These are phyloP conservation scores for Napeogenes sylphis DNA, from an alignment of 2,888 invertebrate genomes.

Conservation along the genomic window DNA sequence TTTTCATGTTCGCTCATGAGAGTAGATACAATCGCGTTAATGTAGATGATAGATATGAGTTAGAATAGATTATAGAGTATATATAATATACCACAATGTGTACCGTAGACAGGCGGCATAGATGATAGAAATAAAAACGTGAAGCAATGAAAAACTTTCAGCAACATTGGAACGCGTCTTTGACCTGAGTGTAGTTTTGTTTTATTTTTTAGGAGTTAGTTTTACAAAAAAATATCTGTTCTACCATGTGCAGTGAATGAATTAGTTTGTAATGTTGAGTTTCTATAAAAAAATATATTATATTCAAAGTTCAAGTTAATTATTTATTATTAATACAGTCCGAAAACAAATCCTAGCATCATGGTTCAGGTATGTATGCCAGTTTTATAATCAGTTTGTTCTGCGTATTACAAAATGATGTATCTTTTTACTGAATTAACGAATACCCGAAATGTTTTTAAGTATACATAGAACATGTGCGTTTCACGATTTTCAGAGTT, in stretches of 20 bases:
- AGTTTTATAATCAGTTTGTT: slow-evolving; percentile 22
- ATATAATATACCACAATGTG: background rate
- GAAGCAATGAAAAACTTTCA: slow-evolving; percentile 3
- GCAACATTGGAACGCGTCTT: slow-evolving; percentile 8
- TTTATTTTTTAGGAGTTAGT: slow-evolving; percentile 4
- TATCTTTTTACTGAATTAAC: background rate
- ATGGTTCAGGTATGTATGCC: slow-evolving; percentile 64
- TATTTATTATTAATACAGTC: slow-evolving; percentile 7
- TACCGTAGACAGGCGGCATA: background rate
- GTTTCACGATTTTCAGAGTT: background rate
- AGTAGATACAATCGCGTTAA: no score
- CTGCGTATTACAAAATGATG: background rate
- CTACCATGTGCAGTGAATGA: slow-evolving; percentile 6
- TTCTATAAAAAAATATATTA: slow-evolving; percentile 10
- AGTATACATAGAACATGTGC: no score
- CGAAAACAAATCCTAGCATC: slow-evolving; percentile 38
- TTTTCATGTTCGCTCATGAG: no score
- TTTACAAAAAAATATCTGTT: background rate
- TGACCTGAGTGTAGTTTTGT: slow-evolving; percentile 6
- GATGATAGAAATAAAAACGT: slow-evolving; percentile 4
- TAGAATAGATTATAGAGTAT: background rate
- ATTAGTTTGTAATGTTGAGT: slow-evolving; percentile 1
- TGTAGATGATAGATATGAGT: background rate
- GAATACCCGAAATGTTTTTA: no score
- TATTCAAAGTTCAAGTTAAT: slow-evolving; percentile 5